Evolutionary conservation across 1,140 invertebrate species (phyloP).

Genomic region (Adelges cooleyi): DNA sequence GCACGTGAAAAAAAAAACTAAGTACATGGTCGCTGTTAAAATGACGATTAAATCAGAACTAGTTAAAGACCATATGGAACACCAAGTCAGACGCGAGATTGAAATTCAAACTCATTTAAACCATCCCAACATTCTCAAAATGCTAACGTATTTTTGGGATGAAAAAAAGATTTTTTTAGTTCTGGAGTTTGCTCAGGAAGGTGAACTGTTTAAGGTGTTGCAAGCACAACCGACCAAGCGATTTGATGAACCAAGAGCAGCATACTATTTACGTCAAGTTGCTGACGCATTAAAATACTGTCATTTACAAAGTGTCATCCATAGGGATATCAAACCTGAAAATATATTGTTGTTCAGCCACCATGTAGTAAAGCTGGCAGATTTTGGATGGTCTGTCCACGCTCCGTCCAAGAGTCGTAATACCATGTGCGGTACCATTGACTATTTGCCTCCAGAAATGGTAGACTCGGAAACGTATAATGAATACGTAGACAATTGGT

Average conservation of each 20-base stretch:
- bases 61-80: conserved; percentile 39
- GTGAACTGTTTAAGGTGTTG: conserved; percentile 75
- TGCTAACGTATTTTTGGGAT: conserved; percentile 88
- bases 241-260: conserved; percentile 42
- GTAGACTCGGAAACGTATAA: conserved; percentile 61
- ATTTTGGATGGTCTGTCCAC: conserved; percentile 93
- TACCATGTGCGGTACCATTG: conserved; percentile 84
- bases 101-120: conserved; percentile 88
- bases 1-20: conserved; percentile 72
- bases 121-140: conserved; percentile 79
- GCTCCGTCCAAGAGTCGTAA: conserved; percentile 70
- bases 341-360: conserved; percentile 65
- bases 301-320: conserved; percentile 79
- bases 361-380: conserved; percentile 76
- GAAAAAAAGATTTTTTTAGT: conserved; percentile 78
- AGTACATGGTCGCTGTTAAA: conserved; percentile 83
- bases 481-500: conserved; percentile 76
- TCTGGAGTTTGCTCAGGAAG: conserved; percentile 79
- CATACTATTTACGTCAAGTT: conserved; percentile 76
- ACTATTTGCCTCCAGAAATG: conserved; percentile 92
- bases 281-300: conserved; percentile 81
- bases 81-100: conserved; percentile 80
- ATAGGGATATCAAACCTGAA: conserved; percentile 85
- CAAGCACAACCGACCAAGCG: conserved; percentile 51
- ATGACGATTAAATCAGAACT: conserved; percentile 79